phyloP scores from a whole-genome alignment of 1,140 invertebrate species.

The Polypedilum vanderplanki region DNA sequence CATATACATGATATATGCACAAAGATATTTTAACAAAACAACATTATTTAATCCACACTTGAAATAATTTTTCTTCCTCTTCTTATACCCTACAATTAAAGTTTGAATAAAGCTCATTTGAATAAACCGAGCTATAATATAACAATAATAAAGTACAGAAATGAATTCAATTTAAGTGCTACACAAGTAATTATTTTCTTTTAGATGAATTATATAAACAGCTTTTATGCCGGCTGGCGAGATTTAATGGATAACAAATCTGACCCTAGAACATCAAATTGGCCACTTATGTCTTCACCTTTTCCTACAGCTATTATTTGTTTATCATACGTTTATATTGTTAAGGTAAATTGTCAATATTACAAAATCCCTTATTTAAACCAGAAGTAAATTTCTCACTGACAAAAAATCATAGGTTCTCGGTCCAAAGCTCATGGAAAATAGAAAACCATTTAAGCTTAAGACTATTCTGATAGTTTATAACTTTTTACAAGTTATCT shows the following conservation, averaged over 20 bases:
- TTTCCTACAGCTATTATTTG: slow-evolving; percentile 72
- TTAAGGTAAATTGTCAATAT: slow-evolving; percentile 51
- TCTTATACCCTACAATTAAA: background rate
- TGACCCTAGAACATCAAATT: slow-evolving; percentile 74
- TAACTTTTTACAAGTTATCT: slow-evolving; percentile 78
- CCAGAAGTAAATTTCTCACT: background rate
- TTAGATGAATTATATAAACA: background rate
- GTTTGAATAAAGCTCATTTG: background rate
- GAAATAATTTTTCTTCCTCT: background rate
- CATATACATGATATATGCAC: background rate
- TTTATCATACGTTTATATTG: slow-evolving; percentile 66
- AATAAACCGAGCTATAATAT: background rate
- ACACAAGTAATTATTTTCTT: slow-evolving; percentile 16
- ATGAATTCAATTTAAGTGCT: background rate
- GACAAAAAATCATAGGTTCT: background rate
- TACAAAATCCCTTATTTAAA: background rate
- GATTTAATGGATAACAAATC: slow-evolving; percentile 66
- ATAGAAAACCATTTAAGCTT: slow-evolving; percentile 5
- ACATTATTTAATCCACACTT: background rate
- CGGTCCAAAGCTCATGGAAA: slow-evolving; percentile 17
- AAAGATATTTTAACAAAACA: slow-evolving; percentile 1
- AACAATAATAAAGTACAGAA: background rate
- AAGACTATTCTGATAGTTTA: slow-evolving; percentile 61
- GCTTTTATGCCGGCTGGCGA: slow-evolving; percentile 48
- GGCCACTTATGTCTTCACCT: slow-evolving; percentile 76